phyloP scores from a whole-genome alignment of 1,140 invertebrate species.

The Globodera rostochiensis region DNA sequence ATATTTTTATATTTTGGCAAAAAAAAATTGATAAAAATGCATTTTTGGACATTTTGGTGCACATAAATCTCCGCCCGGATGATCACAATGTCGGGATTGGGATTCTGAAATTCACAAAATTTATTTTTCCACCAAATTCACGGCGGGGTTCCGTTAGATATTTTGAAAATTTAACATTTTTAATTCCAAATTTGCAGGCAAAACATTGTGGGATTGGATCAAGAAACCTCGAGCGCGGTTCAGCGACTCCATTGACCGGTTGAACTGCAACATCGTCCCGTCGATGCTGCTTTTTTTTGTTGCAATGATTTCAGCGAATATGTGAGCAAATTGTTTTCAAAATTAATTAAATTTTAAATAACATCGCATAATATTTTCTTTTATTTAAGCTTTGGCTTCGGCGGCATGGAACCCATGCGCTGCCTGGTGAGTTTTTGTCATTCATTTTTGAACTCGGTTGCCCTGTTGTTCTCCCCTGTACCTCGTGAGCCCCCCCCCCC shows the following conservation, averaged over 20 bases:
- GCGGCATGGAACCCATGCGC: conserved; percentile 22
- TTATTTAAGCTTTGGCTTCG: conserved; percentile 17
- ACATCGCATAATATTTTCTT: background rate
- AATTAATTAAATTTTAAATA: too few relatives aligned
- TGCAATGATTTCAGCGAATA: conserved; percentile 25
- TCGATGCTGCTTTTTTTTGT: conserved; percentile 21
- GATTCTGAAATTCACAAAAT: too few relatives aligned
- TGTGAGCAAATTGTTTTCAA: background rate
- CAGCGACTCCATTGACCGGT: conserved; percentile 23
- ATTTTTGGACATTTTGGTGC: too few relatives aligned
- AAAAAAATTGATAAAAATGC: too few relatives aligned
- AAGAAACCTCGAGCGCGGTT: conserved; percentile 16
- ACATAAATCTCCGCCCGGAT: too few relatives aligned
- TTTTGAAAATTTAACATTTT: background rate
- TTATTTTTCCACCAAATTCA: too few relatives aligned
- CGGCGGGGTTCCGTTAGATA: background rate
- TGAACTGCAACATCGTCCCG: conserved; percentile 30
- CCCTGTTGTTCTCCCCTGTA: background rate
- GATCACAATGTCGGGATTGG: too few relatives aligned
- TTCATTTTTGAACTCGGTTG: background rate
- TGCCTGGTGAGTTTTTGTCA: conserved; percentile 28
- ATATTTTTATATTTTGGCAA: too few relatives aligned
- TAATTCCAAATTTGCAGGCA: conserved; percentile 17
- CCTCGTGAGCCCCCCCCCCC: background rate
- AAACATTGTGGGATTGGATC: conserved; percentile 26